Base-by-base conservation (phyloP, 2,888 invertebrate genomes). In the Apomyelois bistriatella region DNA sequence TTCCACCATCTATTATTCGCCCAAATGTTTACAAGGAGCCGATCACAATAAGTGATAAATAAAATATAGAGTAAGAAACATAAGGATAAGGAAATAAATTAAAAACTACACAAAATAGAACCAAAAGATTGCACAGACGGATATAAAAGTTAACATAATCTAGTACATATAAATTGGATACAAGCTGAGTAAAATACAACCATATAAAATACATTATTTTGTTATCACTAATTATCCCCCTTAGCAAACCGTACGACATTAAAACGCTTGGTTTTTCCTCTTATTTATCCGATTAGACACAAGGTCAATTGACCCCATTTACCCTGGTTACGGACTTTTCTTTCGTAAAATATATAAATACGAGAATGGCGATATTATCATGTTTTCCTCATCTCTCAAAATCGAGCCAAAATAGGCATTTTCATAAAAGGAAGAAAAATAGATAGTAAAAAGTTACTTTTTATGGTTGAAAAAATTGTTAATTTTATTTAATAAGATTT, bases 41-140 rank as follows among this genome's bases (percentile, higher is more conserved):
- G 17, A 15, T 48, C 15, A 38, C 37, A 48, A 37, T 37, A 37
- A 38, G 22, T 10, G 37, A 28, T 38, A 37, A 40, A 30, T 50
- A 54, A 32, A 41, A 48, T 53, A 37, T 9, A 28, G 30, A 49
- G 40, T 47, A 52, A 53, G 43, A 53, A 53, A 52, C 55, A 41
- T 52, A 49, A 53, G 17, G 15, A 55, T 38, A 52, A 43, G 28
- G 53, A 52, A 47, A 12, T 52, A 46, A 53, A 57, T 54, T 22
- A 22, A 54, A 53, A 57, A 38, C 30, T 48, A 51, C 51, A 36
- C 35, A 42, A 42, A 50, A 54, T 52, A 60, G 57, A 54, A 59
- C 54, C 58, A 53, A 58, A 50, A 50, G 35, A 63, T 63, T 63
- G 63, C 63, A 63, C 61, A 58, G 54, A 46, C 30, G 17, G 47